Evolutionary conservation across 2,888 invertebrate species (phyloP), one percentile per base, ranked within the genome.

Genomic region (Sialis fuliginosa): DNA sequence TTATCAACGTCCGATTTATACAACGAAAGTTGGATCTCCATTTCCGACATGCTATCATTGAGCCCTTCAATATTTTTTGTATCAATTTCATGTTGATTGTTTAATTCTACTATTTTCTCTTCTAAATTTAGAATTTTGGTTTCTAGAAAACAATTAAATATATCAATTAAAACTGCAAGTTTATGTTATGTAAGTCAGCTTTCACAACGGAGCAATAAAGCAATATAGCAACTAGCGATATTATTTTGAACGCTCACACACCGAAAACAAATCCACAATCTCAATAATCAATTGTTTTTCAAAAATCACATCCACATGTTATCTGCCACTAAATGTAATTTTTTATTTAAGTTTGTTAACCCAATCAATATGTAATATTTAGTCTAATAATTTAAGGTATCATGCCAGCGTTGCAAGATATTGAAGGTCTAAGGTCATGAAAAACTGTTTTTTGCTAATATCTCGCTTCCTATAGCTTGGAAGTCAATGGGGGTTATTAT

Each of bases 1-100:
- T 77, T 79, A 48, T 70, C 68, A 44, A 81, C 67, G 59, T 86
- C 84, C 6, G 64, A 58, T 48, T 77, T 76, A 5, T 77, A 67
- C 49, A 67, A 69, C 49, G 75, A 71, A 48, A 82, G 68, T 64
- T 81, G 80, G 44, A 65, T 64, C 55, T 79, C 77, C 50, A 85
- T 59, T 60, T 82, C 81, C 9, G 63, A 60, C 37, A 77, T 71
- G 52, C 77, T 77, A 57, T 75, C 71, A 53, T 75, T 73, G 35
- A 76, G 72, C 49, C 75, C 66, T 51, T 72, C 67, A 42, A 82
- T 63, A 59, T 81, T 79, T 33, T 70, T 68, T 52, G 72, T 69
- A 52, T 74, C 69, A 53, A 79, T 75, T 52, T 78, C 75, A 60
- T 77, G 74, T 60, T 81, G 75, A 46, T 71, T 69, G 49, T 72